phyloP scores from a whole-genome alignment of 2,113 vertebrate species.

The Cephalopterus ornatus region DNA sequence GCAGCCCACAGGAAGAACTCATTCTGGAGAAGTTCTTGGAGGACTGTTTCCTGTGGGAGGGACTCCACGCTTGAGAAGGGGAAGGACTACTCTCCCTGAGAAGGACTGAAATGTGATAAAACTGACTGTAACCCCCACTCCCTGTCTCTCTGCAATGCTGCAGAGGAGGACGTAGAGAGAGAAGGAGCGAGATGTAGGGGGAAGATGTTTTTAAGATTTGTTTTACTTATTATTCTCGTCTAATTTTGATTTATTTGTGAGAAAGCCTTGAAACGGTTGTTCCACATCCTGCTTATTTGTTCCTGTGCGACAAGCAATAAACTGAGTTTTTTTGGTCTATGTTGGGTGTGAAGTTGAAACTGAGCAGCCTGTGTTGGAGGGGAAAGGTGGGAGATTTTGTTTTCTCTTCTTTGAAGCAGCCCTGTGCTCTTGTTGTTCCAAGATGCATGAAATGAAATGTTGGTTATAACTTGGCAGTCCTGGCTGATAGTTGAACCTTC shows the following conservation, averaged over 20 bases:
- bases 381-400: neutral
- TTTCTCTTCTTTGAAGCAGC: neutral
- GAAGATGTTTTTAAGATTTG: neutral
- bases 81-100: neutral
- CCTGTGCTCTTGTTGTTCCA: neutral
- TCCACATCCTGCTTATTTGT: neutral
- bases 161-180: neutral
- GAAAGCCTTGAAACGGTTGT: neutral
- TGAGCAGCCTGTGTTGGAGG: neutral
- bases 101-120: neutral
- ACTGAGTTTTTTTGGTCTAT: neutral
- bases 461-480: neutral
- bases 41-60: rapidly evolving
- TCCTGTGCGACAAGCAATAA: neutral
- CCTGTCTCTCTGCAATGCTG: neutral
- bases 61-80: neutral
- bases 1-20: neutral
- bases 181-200: neutral
- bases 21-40: neutral
- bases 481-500: neutral
- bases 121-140: neutral
- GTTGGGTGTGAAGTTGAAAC: neutral
- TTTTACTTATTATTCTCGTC: neutral
- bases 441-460: neutral
- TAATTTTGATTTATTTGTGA: neutral